Percentiles rank a stretch among this genome's conserved stretches.
Conservation (phyloP, 2,888 invertebrate genomes). For the Crossocerus cetratus region DNA sequence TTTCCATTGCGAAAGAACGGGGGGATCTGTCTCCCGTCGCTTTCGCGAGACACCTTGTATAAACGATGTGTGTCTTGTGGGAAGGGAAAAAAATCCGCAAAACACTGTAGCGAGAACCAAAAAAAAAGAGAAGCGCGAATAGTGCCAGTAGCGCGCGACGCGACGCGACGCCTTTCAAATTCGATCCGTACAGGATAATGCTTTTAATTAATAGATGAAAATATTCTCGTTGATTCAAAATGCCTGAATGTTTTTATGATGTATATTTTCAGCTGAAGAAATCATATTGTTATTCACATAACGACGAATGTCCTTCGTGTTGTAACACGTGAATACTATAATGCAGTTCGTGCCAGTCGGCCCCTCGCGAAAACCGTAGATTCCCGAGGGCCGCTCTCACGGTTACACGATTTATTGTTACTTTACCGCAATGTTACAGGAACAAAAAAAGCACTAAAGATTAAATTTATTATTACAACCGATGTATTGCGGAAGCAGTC, state of each 20-base stretch:
- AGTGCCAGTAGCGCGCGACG: slow-evolving; percentile 30
- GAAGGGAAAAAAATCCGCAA: slow-evolving; percentile 49
- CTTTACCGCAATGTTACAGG: slow-evolving; percentile 28
- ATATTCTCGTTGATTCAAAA: too few relatives aligned
- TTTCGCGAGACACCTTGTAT: slow-evolving; percentile 56
- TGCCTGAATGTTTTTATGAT: slow-evolving; percentile 16
- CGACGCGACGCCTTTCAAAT: too few relatives aligned
- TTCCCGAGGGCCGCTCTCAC: slow-evolving; percentile 38
- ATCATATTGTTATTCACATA: too few relatives aligned
- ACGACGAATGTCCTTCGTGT: too few relatives aligned
- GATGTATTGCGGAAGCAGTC: slow-evolving; percentile 24
- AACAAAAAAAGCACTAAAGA: slow-evolving; percentile 15
- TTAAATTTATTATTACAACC: slow-evolving; percentile 36
- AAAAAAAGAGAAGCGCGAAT: slow-evolving; percentile 24
- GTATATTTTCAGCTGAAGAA: slow-evolving; percentile 9
- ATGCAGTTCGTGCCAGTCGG: slow-evolving; percentile 18
- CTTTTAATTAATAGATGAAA: too few relatives aligned
- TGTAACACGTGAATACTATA: too few relatives aligned
- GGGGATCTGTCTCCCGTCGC: slow-evolving; percentile 50
- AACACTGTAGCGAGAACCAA: slow-evolving; percentile 35
- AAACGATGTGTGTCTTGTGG: slow-evolving; percentile 59
- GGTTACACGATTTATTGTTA: slow-evolving; percentile 22
- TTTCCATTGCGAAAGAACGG: slow-evolving; percentile 54
- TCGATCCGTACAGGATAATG: too few relatives aligned
- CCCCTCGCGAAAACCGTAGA: slow-evolving; percentile 29